Base-by-base conservation (phyloP, 2,113 vertebrate species). In the Plestiodon gilberti region DNA sequence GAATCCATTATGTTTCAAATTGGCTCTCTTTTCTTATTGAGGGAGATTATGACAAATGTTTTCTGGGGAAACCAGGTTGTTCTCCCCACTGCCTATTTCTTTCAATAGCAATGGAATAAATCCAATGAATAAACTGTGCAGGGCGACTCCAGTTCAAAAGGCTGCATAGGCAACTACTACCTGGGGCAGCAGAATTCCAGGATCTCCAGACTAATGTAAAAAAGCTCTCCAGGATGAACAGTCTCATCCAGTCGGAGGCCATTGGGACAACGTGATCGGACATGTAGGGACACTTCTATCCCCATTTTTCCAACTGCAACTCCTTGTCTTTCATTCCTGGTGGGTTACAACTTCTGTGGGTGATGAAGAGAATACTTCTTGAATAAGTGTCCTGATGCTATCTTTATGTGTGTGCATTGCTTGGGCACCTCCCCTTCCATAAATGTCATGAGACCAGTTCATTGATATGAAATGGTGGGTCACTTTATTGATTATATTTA, bases 1-100 rank as follows among this genome's bases (percentile, higher is more conserved):
- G 61, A 83, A 75, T 74, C 57, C 23, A 48, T 35, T 61, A 79
- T 33, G 4, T 4, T 82, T 93, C 62, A 75, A 87, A 75, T n/a
- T 61, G 76, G 84, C 28, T 62, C 1, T 67, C 0, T 86, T 61
- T 20, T 69, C 30, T 87, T 38, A 17, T 81, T 86, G 5, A 79
- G 3, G 78, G 81, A 65, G 35, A 81, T 59, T 40, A 67, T 78
- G n/a, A 71, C 76, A 28, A 55, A 0, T 86, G 25, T 57, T 88
- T 6, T 84, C 78, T 28, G 17, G 28, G 20, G 61, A 4, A 71
- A 33, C 38, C 17, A 57, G 55, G 13, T 57, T 57, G 10, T 17
- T 57, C 17, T 57, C 13, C 55, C 55, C 17, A 57, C 55, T 57
- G 10, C 55, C 55, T 57, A 13, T 57, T 13, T 57, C 55, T 57